Evolutionary conservation across 2,888 invertebrate genomes (phyloP).

Genomic region (Cerastoderma edule): DNA sequence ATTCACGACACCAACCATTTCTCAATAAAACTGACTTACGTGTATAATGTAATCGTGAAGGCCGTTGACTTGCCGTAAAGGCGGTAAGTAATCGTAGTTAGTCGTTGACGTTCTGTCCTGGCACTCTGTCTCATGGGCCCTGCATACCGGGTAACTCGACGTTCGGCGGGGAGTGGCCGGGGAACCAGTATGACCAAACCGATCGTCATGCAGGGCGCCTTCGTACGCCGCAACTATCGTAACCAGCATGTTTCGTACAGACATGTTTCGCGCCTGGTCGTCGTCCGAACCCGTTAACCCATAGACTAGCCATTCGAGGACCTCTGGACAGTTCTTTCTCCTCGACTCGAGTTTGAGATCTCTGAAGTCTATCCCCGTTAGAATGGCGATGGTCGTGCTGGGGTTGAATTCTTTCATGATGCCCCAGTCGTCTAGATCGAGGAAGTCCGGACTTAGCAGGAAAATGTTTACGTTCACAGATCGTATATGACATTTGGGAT

Average conservation of each 20-base stretch:
- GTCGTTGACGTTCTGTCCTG: neutral
- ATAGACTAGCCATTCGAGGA: slow-evolving; percentile 33
- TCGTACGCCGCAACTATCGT: slow-evolving; percentile 45
- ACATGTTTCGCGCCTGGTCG: slow-evolving; percentile 7
- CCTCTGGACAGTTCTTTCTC: slow-evolving; percentile 20
- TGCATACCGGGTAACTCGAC: neutral
- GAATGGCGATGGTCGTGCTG: slow-evolving; percentile 28
- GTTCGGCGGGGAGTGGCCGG: neutral
- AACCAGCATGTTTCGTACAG: slow-evolving; percentile 44
- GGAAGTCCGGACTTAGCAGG: slow-evolving; percentile 53
- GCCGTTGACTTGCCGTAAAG: slow-evolving; percentile 35
- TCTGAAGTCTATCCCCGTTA: slow-evolving; percentile 42
- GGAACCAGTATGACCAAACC: neutral
- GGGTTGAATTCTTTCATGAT: slow-evolving; percentile 27
- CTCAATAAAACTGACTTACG: no score
- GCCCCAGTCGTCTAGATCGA: slow-evolving; percentile 36
- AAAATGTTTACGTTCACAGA: slow-evolving; percentile 46
- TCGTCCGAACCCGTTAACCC: slow-evolving; percentile 32
- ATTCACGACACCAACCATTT: no score
- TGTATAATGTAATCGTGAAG: slow-evolving; percentile 28
- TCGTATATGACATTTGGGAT: neutral
- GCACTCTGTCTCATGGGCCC: neutral
- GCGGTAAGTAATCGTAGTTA: slow-evolving; percentile 37
- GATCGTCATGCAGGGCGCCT: slow-evolving; percentile 10
- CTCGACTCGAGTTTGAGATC: slow-evolving; percentile 32